phyloP scores from a whole-genome alignment of 2,888 invertebrate species.

The Cephus nigrinus region DNA sequence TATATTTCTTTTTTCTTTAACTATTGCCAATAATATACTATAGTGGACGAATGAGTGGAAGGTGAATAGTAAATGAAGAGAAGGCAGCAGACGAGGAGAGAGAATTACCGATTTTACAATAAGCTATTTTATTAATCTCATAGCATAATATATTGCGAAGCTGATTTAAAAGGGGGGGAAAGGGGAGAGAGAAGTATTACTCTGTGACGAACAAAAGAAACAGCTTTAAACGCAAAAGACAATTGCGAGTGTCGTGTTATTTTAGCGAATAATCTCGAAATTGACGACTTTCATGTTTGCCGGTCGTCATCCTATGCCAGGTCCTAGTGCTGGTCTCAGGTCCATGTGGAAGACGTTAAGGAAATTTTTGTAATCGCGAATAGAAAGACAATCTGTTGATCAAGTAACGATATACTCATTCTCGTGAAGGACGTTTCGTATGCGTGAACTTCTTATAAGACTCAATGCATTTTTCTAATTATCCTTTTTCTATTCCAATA shows the following conservation, averaged over 20 bases:
- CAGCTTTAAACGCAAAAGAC: not conserved
- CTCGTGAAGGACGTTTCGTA: not conserved
- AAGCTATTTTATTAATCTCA: conserved; percentile 4
- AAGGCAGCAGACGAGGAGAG: not conserved
- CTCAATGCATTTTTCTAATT: not conserved
- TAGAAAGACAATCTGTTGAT: not conserved
- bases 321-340: not conserved
- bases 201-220: conserved; percentile 15
- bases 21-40: not conserved
- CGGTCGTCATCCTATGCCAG: not conserved
- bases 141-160: conserved; percentile 7
- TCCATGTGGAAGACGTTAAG: not conserved
- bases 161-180: not conserved
- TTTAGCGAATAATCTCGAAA: not conserved
- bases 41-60: not conserved
- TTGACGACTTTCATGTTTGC: not conserved
- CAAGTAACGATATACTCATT: not conserved
- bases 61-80: not conserved
- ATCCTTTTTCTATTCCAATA: not conserved
- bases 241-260: not conserved
- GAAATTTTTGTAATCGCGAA: not conserved
- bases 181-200: not conserved
- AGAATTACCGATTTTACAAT: conserved; percentile 4
- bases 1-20: not conserved
- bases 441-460: not conserved